Evolutionary conservation across 2,888 invertebrate genomes (phyloP).

Genomic region (Aquatica leii): DNA sequence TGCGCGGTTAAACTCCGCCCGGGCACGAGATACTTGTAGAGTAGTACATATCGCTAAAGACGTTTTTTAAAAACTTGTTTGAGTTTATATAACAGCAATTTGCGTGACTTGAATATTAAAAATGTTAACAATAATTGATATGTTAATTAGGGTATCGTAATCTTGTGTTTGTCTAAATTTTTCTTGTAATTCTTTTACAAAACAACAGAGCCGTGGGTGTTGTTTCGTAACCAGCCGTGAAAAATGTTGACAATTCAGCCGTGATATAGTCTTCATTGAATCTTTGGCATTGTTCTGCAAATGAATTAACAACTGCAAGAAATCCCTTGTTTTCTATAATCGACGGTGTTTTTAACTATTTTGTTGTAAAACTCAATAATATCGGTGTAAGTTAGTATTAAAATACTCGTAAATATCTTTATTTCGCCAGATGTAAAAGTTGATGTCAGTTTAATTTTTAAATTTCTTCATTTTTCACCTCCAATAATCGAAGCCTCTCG

Average conservation of each 20-base stretch:
- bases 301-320: slow-evolving; percentile 43
- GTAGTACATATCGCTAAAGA: too few relatives aligned
- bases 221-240: slow-evolving; percentile 57
- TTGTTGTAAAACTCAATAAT: slow-evolving; percentile 1
- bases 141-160: too few relatives aligned
- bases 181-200: slow-evolving; percentile 58
- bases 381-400: slow-evolving; percentile 1
- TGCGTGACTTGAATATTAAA: too few relatives aligned
- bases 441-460: slow-evolving; percentile 64
- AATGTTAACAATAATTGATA: too few relatives aligned
- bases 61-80: too few relatives aligned
- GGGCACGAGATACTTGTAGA: too few relatives aligned
- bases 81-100: too few relatives aligned
- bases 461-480: slow-evolving; percentile 66
- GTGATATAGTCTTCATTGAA: slow-evolving; percentile 39
- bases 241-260: too few relatives aligned
- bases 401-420: slow-evolving; percentile 47
- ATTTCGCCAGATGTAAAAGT: slow-evolving; percentile 49
- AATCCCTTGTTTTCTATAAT: slow-evolving; percentile 16
- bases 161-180: slow-evolving; percentile 54
- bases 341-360: slow-evolving; percentile 3
- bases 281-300: too few relatives aligned
- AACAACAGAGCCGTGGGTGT: slow-evolving; percentile 59
- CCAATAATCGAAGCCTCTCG: slow-evolving; percentile 66
- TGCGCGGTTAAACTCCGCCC: too few relatives aligned